Percentiles rank a stretch among this genome's conserved stretches.
phyloP scores from a whole-genome alignment of 2,888 invertebrate species.

The Nomada fucata region DNA sequence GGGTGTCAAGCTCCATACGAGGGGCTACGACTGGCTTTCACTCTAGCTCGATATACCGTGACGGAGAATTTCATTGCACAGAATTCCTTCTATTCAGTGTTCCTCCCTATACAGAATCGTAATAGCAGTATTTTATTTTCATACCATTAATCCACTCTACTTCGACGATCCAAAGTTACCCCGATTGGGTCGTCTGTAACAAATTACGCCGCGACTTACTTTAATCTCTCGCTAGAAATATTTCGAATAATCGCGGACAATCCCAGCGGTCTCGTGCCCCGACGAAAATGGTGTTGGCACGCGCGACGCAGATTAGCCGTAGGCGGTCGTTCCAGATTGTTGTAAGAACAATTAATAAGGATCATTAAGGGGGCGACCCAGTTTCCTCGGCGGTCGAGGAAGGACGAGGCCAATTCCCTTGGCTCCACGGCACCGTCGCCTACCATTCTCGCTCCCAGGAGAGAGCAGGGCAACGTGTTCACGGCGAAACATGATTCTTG shows the following conservation, averaged over 20 bases:
- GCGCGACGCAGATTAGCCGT: slow-evolving; percentile 28
- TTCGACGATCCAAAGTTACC: too few species aligned
- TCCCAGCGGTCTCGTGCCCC: not conserved
- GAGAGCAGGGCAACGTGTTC: slow-evolving; percentile 44
- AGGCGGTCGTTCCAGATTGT: slow-evolving; percentile 31
- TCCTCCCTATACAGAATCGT: too few species aligned
- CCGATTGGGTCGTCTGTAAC: too few species aligned
- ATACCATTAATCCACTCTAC: too few species aligned
- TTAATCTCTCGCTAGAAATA: too few species aligned
- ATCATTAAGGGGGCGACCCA: slow-evolving; percentile 66
- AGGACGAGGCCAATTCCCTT: slow-evolving; percentile 40
- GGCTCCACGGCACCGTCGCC: slow-evolving; percentile 12
- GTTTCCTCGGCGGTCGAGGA: slow-evolving; percentile 50
- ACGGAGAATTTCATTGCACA: too few species aligned
- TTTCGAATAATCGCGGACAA: not conserved
- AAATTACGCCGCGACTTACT: too few species aligned
- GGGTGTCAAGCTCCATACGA: slow-evolving; percentile 33
- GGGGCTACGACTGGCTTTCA: not conserved
- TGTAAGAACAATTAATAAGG: slow-evolving; percentile 68
- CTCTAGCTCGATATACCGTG: not conserved
- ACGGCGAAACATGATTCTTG: slow-evolving; percentile 77
- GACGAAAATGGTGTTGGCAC: not conserved
- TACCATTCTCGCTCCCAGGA: slow-evolving; percentile 34
- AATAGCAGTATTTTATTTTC: too few species aligned
- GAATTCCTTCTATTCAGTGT: too few species aligned